Percentiles rank a stretch among this genome's conserved stretches.
These are phyloP conservation scores for Alectura lathami DNA, from an alignment of 2,113 vertebrate genomes.

Conservation along the genomic window DNA sequence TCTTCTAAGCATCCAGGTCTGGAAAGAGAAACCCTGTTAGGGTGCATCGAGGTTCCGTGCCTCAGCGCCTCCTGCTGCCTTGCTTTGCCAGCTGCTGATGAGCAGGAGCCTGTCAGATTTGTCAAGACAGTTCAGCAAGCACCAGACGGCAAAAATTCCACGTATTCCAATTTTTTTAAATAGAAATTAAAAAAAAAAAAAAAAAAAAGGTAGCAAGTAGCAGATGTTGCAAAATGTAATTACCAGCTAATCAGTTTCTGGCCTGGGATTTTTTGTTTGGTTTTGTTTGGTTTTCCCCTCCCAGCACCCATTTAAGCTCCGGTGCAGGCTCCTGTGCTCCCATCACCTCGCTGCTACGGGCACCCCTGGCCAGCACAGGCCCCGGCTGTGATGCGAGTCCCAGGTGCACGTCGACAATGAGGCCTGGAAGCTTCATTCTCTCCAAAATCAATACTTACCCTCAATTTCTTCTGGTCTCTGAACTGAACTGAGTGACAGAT, in stretches of 20 bases:
- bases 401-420: background rate
- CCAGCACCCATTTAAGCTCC: background rate
- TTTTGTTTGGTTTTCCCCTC: background rate
- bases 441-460: background rate
- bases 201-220: conserved; percentile 66
- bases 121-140: background rate
- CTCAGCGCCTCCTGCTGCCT: no score
- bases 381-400: background rate
- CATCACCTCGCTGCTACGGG: accelerated
- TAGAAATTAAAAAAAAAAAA: conserved; percentile 68
- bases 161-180: conserved; percentile 46
- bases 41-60: background rate
- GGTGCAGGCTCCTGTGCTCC: background rate
- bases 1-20: background rate
- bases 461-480: background rate
- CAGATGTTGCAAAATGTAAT: conserved; percentile 70
- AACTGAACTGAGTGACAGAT: background rate
- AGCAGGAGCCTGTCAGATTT: background rate
- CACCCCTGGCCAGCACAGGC: accelerated
- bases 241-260: conserved; percentile 52
- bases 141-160: conserved; percentile 59
- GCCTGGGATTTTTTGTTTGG: background rate
- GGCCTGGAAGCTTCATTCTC: background rate
- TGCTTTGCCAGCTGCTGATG: accelerated
- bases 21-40: background rate